Base-by-base conservation (phyloP, 2,888 invertebrate genomes). In the Allophyes oxyacanthae region DNA sequence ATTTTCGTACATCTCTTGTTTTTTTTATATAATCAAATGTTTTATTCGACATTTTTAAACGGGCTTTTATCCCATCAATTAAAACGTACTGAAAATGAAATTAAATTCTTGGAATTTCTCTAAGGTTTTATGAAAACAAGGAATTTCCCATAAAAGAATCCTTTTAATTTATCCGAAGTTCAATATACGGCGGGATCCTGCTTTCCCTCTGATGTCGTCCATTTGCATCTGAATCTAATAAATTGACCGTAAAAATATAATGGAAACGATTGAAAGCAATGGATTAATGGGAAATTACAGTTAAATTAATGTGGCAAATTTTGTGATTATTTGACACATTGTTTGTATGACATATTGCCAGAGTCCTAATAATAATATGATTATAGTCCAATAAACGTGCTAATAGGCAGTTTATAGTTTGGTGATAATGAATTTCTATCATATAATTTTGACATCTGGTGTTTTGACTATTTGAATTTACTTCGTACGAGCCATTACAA, bases 161-260 rank as follows among this genome's bases (percentile, higher is more conserved):
- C 69, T 74, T 74, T 78, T 82, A 83, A 86, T 86, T 86, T 83
- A 86, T 87, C 81, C 75, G 78, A 72, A 76, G 74, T 68, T 78
- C 20, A 20, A 69, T 72, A 81, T 82, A 28, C 7, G 6, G 3
- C 28, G 28, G 28, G 28, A 78, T 82, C 75, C 66, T 72, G 69
- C 72, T 52, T 50, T 36, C 57, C 48, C 33, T 40, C 37, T 61
- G 58, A 40, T 66, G 67, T 72, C 72, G 74, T 58, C 77, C 71
- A 87, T 86, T 87, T 87, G 78, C 86, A 87, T 87, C 72, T 74
- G 69, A 84, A 83, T 82, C 79, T 82, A 82, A 87, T 85, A 80
- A 84, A 83, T 83, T 81, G 51, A 34, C 26, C 44, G 43, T 41
- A 45, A 59, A 66, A 72, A 65, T 65, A 52, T 49, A 60, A 58